A percentile compares a stretch with the other conserved stretches of the same genome.
Conservation (phyloP, 2,113 vertebrate species). For the Anarrhichthys ocellatus region DNA sequence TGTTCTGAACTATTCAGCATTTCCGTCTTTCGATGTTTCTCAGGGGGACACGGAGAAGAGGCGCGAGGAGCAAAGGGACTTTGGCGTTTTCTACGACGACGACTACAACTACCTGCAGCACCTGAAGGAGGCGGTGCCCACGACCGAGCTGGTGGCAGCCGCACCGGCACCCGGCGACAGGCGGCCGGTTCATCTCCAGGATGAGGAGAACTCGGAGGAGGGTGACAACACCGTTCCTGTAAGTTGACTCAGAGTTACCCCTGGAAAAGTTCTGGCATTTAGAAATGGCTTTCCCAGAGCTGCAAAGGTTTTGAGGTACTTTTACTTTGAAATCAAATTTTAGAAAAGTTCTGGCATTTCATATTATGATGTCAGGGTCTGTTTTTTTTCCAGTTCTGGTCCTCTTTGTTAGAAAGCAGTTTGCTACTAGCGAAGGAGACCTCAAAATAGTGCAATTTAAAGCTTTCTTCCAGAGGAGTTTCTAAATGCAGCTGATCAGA, state of each 20-base stretch:
- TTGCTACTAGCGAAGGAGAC: not conserved
- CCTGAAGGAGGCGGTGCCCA: conserved; percentile 86
- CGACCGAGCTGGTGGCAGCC: conserved; percentile 87
- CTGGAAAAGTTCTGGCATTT: not conserved
- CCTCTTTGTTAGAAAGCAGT: not conserved
- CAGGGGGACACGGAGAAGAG: conserved; percentile 85
- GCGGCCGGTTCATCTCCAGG: conserved; percentile 44
- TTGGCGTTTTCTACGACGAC: conserved; percentile 96
- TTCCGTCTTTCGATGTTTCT: not conserved
- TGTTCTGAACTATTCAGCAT: not conserved
- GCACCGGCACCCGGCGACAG: not conserved
- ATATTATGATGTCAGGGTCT: not conserved
- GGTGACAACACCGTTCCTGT: conserved; percentile 71
- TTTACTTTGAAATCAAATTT: not conserved
- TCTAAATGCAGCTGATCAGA: not conserved
- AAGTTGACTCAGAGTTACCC: conserved; percentile 55
- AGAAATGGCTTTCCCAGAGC: not conserved
- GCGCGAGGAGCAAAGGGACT: conserved; percentile 89
- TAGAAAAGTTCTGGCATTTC: not conserved
- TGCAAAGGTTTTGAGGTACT: not conserved
- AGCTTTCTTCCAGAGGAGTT: not conserved
- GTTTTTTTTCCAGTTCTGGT: not conserved
- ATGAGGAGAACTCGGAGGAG: not conserved
- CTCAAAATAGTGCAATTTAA: not conserved
- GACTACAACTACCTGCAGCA: conserved; percentile 98